These are phyloP conservation scores for Pipistrellus pygmaeus DNA, from an alignment of 2,797 vertebrate genomes.

Conservation along the genomic window DNA sequence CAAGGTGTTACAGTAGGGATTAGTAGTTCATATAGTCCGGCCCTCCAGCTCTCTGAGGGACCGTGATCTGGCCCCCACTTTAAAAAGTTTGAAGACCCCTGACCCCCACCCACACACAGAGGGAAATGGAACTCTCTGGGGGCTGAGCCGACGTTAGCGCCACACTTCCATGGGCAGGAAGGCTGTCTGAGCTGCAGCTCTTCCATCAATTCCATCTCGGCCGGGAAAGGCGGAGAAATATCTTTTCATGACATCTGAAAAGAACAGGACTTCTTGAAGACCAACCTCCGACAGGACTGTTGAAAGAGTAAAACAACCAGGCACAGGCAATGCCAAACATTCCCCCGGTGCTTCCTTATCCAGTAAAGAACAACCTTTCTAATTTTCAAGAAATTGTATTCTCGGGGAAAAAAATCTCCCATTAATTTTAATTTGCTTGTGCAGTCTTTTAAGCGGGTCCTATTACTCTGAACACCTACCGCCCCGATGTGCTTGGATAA, in stretches of 20 bases:
- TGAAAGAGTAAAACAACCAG: background rate
- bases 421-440: conserved; percentile 45
- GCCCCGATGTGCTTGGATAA: background rate
- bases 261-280: conserved; percentile 5
- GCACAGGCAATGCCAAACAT: background rate
- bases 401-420: conserved; percentile 13
- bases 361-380: conserved; percentile 3
- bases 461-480: background rate
- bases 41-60: too few species aligned
- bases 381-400: conserved; percentile 50
- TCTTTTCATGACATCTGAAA: conserved; percentile 16
- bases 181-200: background rate
- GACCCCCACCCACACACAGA: background rate
- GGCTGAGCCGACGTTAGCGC: background rate
- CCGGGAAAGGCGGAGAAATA: background rate
- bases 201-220: background rate
- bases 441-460: background rate
- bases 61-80: too few species aligned
- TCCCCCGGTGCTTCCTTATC: background rate
- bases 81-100: too few species aligned
- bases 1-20: too few species aligned
- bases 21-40: too few species aligned
- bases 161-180: background rate
- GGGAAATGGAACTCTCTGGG: fast-evolving
- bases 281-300: background rate